These are phyloP conservation scores for Xanthorhoe spadicearia DNA, from an alignment of 2,888 invertebrate genomes.

Conservation along the genomic window DNA sequence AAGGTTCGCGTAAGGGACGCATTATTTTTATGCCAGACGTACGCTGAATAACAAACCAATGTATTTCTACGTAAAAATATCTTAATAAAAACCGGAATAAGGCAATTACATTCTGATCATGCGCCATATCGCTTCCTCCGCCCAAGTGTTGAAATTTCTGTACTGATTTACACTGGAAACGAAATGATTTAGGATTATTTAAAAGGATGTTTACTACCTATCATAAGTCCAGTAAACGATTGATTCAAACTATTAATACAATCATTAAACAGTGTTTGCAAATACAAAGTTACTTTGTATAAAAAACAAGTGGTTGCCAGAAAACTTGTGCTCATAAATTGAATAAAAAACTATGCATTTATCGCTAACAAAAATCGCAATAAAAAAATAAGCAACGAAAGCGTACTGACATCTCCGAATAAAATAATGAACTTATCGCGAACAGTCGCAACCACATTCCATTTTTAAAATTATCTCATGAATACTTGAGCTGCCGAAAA, in stretches of 20 bases:
- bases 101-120: slow-evolving; percentile 79
- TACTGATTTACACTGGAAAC: slow-evolving; percentile 69
- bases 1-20: slow-evolving; percentile 78
- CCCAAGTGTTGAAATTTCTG: slow-evolving; percentile 62
- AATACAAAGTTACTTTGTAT: slow-evolving; percentile 1
- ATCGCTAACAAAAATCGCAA: slow-evolving; percentile 17
- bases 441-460: slow-evolving; percentile 38
- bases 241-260: slow-evolving; percentile 31
- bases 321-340: slow-evolving; percentile 40
- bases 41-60: slow-evolving; percentile 75
- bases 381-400: slow-evolving; percentile 23
- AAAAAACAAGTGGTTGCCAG: slow-evolving; percentile 40
- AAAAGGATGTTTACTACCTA: slow-evolving; percentile 63
- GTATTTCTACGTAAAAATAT: slow-evolving; percentile 77
- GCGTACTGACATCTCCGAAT: slow-evolving; percentile 22
- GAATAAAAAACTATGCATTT: slow-evolving; percentile 35
- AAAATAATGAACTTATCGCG: slow-evolving; percentile 30
- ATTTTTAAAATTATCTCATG: slow-evolving; percentile 39
- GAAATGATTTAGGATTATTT: slow-evolving; percentile 71
- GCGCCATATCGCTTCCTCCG: slow-evolving; percentile 72
- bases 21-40: slow-evolving; percentile 80
- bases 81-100: slow-evolving; percentile 78
- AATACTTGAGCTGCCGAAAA: slow-evolving; percentile 49
- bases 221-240: slow-evolving; percentile 41
- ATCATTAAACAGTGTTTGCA: slow-evolving; percentile 18